A percentile compares a stretch with the other conserved stretches of the same genome.
Evolutionary conservation across 2,888 invertebrate genomes (phyloP).

Genomic region (Chalcis sispes): DNA sequence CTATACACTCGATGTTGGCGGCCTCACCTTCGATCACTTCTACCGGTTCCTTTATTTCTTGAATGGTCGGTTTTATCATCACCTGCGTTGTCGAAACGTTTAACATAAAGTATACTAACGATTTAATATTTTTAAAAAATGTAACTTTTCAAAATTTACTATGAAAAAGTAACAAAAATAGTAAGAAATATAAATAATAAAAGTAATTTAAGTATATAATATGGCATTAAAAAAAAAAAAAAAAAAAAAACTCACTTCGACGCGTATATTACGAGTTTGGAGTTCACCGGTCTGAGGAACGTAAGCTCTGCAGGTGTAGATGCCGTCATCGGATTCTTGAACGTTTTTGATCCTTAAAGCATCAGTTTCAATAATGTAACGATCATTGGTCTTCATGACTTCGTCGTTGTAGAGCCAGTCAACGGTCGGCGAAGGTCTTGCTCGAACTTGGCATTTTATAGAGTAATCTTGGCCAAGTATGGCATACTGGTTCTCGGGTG

Average conservation of each 20-base stretch:
- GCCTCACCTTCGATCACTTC: slow-evolving; percentile 88
- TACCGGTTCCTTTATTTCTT: slow-evolving; percentile 79
- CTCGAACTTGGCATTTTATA: slow-evolving; percentile 90
- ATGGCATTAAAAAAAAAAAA: neutral
- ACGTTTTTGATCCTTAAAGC: slow-evolving; percentile 88
- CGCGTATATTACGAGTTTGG: slow-evolving; percentile 85
- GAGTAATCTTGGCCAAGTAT: slow-evolving; percentile 85
- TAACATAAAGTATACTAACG: too few species aligned
- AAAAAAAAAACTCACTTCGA: slow-evolving; percentile 80
- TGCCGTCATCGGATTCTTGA: slow-evolving; percentile 89
- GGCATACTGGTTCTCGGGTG: slow-evolving; percentile 89
- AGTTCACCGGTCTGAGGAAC: slow-evolving; percentile 86
- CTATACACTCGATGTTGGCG: slow-evolving; percentile 86
- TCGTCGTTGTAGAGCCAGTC: slow-evolving; percentile 90
- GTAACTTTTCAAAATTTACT: too few species aligned
- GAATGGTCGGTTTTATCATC: slow-evolving; percentile 85
- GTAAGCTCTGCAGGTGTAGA: slow-evolving; percentile 91
- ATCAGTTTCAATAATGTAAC: slow-evolving; percentile 85
- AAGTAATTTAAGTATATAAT: neutral
- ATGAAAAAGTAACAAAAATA: too few species aligned
- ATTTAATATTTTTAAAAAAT: too few species aligned
- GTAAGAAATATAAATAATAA: too few species aligned
- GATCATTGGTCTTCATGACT: slow-evolving; percentile 82
- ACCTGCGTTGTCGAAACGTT: too few species aligned
- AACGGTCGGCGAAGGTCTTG: slow-evolving; percentile 89